Evolutionary conservation across 2,113 vertebrate species (phyloP).

Genomic region (Phycodurus eques): DNA sequence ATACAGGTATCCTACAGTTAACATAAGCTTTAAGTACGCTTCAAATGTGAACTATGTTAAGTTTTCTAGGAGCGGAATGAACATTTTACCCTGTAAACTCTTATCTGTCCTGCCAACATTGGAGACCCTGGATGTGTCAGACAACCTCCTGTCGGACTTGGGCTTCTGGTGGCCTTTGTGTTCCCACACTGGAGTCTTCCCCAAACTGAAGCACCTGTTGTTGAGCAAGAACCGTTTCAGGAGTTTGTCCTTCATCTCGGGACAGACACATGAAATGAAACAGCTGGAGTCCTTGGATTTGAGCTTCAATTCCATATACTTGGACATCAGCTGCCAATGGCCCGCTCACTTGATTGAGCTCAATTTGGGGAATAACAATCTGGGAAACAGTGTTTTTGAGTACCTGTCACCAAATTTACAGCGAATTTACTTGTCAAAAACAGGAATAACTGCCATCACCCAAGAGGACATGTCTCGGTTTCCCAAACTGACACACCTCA

Average conservation of each 20-base stretch:
- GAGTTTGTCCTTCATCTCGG: constrained; percentile 50
- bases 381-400: constrained; percentile 53
- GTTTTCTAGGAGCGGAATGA: constrained; percentile 66
- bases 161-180: constrained; percentile 66
- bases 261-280: constrained; percentile 47
- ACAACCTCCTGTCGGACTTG: constrained; percentile 56
- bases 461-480: constrained; percentile 33
- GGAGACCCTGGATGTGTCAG: constrained; percentile 57
- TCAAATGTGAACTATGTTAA: constrained; percentile 53
- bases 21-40: constrained; percentile 35
- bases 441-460: constrained; percentile 52
- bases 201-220: constrained; percentile 49
- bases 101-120: constrained; percentile 54
- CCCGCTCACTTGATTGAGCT: constrained; percentile 53
- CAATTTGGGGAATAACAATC: constrained; percentile 55
- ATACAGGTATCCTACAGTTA: constrained; percentile 57
- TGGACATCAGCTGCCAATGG: constrained; percentile 43
- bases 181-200: constrained; percentile 48
- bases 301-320: constrained; percentile 58
- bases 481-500: constrained; percentile 49
- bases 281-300: constrained; percentile 55
- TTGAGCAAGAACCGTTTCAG: constrained; percentile 62
- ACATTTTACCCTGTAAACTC: constrained; percentile 62
- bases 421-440: constrained; percentile 59
- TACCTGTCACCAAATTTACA: constrained; percentile 56